phyloP scores from a whole-genome alignment of 2,888 invertebrate species.

The Augiades crinisus region DNA sequence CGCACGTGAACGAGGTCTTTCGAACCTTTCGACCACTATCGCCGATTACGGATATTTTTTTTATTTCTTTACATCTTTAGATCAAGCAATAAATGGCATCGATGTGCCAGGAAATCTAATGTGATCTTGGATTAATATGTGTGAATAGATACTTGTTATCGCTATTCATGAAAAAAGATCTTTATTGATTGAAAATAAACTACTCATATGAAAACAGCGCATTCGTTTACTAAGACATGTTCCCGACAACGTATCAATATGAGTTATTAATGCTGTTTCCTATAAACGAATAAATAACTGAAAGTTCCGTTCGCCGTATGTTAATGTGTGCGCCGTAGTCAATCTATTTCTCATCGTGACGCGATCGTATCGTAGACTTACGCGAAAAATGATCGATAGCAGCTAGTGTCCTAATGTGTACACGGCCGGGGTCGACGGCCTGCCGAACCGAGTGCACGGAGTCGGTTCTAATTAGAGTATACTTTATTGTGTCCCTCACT shows the following conservation, averaged over 20 bases:
- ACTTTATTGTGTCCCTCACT: constrained; percentile 77
- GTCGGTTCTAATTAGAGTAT: constrained; percentile 74
- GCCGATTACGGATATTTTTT: neutral
- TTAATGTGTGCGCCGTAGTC: constrained; percentile 21
- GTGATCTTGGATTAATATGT: too few species aligned
- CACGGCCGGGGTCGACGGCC: constrained; percentile 45
- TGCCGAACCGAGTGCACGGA: constrained; percentile 40
- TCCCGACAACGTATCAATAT: neutral
- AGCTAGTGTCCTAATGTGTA: constrained; percentile 41
- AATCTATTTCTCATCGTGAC: constrained; percentile 35
- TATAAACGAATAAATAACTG: constrained; percentile 6
- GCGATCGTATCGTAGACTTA: constrained; percentile 36
- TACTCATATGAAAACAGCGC: neutral
- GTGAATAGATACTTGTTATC: too few species aligned
- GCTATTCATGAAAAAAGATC: neutral
- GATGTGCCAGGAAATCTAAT: too few species aligned
- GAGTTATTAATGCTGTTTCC: neutral
- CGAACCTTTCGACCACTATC: neutral
- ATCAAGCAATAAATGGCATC: neutral
- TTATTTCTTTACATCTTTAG: too few species aligned
- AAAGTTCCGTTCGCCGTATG: neutral
- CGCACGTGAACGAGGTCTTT: neutral
- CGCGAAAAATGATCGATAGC: constrained; percentile 46
- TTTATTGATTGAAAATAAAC: neutral
- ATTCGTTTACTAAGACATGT: neutral